A percentile compares a stretch with the other conserved stretches of the same genome.
phyloP scores from a whole-genome alignment of 1,140 invertebrate species.

The Aphelinus certus region DNA sequence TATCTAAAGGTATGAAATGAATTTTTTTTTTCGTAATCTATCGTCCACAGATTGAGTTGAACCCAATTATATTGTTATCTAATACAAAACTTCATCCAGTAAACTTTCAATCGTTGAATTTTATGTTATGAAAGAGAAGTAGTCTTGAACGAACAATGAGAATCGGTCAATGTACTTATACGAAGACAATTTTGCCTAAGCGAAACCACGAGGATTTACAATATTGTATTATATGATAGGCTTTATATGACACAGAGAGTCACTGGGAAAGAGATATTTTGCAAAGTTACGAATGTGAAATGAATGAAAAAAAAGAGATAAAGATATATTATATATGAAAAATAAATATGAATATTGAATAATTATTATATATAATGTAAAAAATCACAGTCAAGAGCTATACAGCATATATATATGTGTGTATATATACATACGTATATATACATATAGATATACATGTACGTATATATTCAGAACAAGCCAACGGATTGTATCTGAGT shows the following conservation, averaged over 20 bases:
- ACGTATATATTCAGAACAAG: slow-evolving; percentile 41
- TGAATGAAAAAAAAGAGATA: slow-evolving; percentile 40
- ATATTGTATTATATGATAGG: slow-evolving; percentile 55
- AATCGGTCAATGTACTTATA: slow-evolving; percentile 46
- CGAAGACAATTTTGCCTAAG: slow-evolving; percentile 42
- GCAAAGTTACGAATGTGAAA: slow-evolving; percentile 55
- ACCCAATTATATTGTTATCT: too few species aligned
- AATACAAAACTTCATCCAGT: too few species aligned
- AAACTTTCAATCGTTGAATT: too few species aligned
- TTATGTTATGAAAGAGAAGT: not conserved
- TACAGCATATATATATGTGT: not conserved
- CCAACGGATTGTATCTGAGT: slow-evolving; percentile 43
- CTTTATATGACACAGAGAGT: slow-evolving; percentile 47
- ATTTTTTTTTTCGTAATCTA: too few species aligned
- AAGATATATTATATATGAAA: slow-evolving; percentile 42
- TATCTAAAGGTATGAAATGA: too few species aligned
- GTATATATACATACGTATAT: slow-evolving; percentile 47
- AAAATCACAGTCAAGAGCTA: slow-evolving; percentile 46
- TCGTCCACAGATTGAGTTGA: too few species aligned
- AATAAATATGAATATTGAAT: slow-evolving; percentile 48
- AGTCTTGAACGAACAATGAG: slow-evolving; percentile 30
- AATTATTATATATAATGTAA: slow-evolving; percentile 51
- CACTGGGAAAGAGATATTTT: slow-evolving; percentile 57
- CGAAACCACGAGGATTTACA: slow-evolving; percentile 42
- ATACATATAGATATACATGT: slow-evolving; percentile 14